A percentile compares a stretch with the other conserved stretches of the same genome.
Evolutionary conservation across 2,113 vertebrate species (phyloP).

Genomic region (Microcebus ravelobensis): DNA sequence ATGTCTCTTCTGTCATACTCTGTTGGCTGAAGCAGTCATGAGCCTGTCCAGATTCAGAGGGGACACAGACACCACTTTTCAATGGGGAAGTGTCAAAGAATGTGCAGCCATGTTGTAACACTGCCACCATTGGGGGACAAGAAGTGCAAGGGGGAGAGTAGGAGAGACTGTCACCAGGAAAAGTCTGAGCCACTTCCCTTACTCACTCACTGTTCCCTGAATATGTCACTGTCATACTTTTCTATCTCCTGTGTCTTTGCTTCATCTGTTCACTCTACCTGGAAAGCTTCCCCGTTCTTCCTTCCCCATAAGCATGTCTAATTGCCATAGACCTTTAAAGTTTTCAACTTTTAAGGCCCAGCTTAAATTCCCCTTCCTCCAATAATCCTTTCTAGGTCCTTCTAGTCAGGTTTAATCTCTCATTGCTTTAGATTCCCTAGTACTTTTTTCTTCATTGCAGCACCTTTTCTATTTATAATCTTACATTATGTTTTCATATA

Average conservation of each 20-base stretch:
- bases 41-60: background rate
- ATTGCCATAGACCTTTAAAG: background rate
- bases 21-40: background rate
- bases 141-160: background rate
- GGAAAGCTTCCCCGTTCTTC: background rate
- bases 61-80: background rate
- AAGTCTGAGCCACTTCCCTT: background rate
- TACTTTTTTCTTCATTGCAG: background rate
- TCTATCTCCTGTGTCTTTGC: background rate
- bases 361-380: background rate
- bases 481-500: conserved; percentile 30
- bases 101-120: background rate
- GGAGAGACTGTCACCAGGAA: background rate
- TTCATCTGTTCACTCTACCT: background rate
- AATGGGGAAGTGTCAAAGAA: background rate
- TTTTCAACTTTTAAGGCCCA: background rate
- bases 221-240: background rate
- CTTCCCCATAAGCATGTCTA: background rate
- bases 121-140: too few species aligned
- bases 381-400: background rate
- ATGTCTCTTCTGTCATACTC: background rate
- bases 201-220: background rate
- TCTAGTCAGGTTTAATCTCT: background rate
- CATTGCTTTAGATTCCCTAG: conserved; percentile 19
- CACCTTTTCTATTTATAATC: background rate